phyloP scores from a whole-genome alignment of 1,140 invertebrate species.

The Battus philenor region DNA sequence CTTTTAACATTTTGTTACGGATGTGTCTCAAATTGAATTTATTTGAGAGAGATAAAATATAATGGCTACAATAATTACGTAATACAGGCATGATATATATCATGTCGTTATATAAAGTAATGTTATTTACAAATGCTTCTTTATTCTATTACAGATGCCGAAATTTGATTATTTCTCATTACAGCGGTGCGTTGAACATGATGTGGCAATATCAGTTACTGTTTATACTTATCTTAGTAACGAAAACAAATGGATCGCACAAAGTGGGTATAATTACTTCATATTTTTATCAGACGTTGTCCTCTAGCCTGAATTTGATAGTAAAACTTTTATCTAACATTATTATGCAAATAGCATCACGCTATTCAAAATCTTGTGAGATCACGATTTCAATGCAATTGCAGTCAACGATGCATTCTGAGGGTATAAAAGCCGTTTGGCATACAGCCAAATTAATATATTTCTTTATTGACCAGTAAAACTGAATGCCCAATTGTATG shows the following conservation, averaged over 20 bases:
- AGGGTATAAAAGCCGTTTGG: slow-evolving; percentile 42
- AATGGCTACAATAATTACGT: no score
- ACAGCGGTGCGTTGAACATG: slow-evolving; percentile 36
- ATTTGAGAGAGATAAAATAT: no score
- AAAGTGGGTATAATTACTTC: slow-evolving; percentile 35
- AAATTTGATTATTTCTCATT: slow-evolving; percentile 21
- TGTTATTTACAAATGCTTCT: no score
- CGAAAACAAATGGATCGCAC: slow-evolving; percentile 32
- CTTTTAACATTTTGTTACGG: no score
- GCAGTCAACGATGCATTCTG: slow-evolving; percentile 38
- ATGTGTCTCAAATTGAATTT: no score
- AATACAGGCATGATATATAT: no score
- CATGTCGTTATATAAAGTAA: no score
- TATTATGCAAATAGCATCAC: not conserved
- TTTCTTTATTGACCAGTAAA: slow-evolving; percentile 35
- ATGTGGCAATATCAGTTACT: slow-evolving; percentile 45
- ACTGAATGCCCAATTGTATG: slow-evolving; percentile 43
- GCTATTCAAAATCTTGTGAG: not conserved
- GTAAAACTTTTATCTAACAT: slow-evolving; percentile 12
- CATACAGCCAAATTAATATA: slow-evolving; percentile 48
- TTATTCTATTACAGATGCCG: slow-evolving; percentile 46
- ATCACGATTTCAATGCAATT: slow-evolving; percentile 13
- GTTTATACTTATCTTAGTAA: slow-evolving; percentile 36
- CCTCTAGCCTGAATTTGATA: slow-evolving; percentile 22
- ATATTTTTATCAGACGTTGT: slow-evolving; percentile 18